Base-by-base conservation (phyloP, 1,140 invertebrate species). In the Galleria mellonella region DNA sequence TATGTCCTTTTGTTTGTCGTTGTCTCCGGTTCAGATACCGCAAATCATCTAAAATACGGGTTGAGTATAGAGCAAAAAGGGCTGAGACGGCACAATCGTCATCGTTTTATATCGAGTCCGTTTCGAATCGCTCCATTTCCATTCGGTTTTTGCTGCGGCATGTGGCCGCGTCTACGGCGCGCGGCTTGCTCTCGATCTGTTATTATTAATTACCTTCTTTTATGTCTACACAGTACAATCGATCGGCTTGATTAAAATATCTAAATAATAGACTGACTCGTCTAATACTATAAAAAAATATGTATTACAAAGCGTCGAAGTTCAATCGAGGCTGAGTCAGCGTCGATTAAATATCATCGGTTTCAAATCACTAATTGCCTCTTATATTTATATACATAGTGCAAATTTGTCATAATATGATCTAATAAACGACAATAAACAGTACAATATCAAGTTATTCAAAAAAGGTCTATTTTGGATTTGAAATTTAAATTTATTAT, bases 141-240 rank as follows among this genome's bases (percentile, higher is more conserved):
- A 75, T 67, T 77, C 38, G 51, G 69, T 82, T 84, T 84, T 81
- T 84, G 69, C 68, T 67, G 50, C 65, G 62, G 74, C 81, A 84
- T 84, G 81, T 79, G 81, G 81, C 77, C 73, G 64, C 63, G 56
- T 53, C 17, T 23, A 6, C 17, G 17, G 17, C 17, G 2, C 6
- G 17, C 17, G 2, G 2, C 6, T 6, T 2, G 62, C 52, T 67
- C 67, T 71, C 68, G 63, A 75, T 69, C 70, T 79, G 62, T 74
- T 71, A 74, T 77, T 83, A 84, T 84, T 84, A 83, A 83, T 84
- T 83, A 84, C 65, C 74, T 81, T 79, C 72, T 54, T 81, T 81
- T 81, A 77, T 81, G 57, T 62, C 55, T 52, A 69, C 60, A 67
- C 66, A 64, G 62, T 70, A 67, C 70, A 68, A 79, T 75, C 59